These are phyloP conservation scores for Mirounga angustirostris DNA, from an alignment of 2,113 vertebrate genomes.

Conservation along the genomic window DNA sequence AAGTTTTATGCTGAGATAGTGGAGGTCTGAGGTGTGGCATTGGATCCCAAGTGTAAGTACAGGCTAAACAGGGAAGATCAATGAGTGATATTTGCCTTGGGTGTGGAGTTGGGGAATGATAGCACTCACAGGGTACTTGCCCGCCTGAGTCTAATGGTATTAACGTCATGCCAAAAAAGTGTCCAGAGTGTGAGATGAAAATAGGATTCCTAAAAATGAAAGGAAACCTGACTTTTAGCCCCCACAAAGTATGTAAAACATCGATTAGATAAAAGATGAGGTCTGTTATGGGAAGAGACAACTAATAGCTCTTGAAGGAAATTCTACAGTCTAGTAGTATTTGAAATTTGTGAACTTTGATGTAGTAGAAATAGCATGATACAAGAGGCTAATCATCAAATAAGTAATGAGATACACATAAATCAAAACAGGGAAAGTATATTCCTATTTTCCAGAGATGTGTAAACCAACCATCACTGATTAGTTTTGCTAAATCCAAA, in stretches of 20 bases:
- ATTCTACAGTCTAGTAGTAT: neutral
- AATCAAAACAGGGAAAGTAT: neutral
- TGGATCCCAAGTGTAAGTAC: neutral
- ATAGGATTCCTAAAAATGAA: neutral
- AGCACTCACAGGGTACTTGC: neutral
- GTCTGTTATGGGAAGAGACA: neutral
- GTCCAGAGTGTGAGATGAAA: neutral
- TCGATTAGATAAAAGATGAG: neutral
- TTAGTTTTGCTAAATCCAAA: neutral
- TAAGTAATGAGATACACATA: neutral
- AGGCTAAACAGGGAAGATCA: neutral
- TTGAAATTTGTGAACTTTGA: neutral
- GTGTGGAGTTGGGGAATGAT: neutral
- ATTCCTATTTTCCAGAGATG: neutral
- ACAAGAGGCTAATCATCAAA: conserved; percentile 26
- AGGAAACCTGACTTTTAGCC: neutral
- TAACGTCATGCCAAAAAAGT: neutral
- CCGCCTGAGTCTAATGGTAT: neutral
- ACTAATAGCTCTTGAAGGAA: conserved; percentile 13
- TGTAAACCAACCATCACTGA: neutral
- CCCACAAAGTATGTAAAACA: neutral
- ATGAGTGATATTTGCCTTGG: neutral
- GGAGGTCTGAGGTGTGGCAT: neutral
- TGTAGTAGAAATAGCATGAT: neutral
- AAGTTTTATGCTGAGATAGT: neutral